Percentiles rank a stretch among this genome's conserved stretches.
phyloP scores from a whole-genome alignment of 2,888 invertebrate species.

The Galerucella nymphaeae region DNA sequence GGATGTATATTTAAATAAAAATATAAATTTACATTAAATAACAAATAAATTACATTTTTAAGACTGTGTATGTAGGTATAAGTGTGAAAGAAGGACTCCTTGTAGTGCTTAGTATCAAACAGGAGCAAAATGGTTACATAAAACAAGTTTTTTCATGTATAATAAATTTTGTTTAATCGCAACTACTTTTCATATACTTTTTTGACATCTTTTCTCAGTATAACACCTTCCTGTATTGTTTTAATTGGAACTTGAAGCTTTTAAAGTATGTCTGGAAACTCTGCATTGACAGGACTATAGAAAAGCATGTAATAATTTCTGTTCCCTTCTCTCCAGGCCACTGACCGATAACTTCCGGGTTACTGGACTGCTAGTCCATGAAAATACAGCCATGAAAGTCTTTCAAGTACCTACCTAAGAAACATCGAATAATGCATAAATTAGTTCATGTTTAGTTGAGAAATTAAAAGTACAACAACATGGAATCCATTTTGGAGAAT shows the following conservation, averaged over 20 bases:
- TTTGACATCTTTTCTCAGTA: no score
- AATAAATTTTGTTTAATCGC: no score
- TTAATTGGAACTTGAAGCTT: neutral
- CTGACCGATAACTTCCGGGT: conserved; percentile 48
- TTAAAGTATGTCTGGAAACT: neutral
- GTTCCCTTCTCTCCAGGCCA: conserved; percentile 40
- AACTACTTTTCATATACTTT: no score
- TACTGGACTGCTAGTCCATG: conserved; percentile 38
- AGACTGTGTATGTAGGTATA: no score
- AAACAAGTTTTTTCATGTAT: no score
- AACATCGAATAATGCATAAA: conserved; percentile 30
- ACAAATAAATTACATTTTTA: no score
- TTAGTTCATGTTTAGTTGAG: neutral
- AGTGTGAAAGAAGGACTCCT: no score
- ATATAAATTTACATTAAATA: neutral
- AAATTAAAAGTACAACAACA: neutral
- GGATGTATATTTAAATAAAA: neutral
- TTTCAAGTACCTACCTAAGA: conserved; percentile 34
- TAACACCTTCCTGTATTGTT: no score
- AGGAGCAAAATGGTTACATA: no score
- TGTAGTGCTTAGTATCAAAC: no score
- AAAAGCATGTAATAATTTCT: conserved; percentile 33
- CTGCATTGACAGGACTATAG: neutral
- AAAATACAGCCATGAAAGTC: conserved; percentile 42
- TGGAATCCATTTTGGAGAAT: neutral